phyloP scores from a whole-genome alignment of 2,888 invertebrate species.

The Melinaea menophilus region DNA sequence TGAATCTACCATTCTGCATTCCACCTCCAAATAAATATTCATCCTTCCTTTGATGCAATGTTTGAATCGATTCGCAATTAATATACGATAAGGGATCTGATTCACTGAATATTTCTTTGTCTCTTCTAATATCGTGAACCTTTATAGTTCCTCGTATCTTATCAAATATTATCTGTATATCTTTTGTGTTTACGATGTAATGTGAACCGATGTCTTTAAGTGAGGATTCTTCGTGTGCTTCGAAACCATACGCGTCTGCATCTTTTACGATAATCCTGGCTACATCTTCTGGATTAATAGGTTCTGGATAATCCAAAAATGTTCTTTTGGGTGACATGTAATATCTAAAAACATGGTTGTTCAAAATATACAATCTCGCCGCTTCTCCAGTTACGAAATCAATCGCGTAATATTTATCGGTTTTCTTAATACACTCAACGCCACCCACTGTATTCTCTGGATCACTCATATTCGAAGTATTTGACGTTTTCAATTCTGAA shows the following conservation, averaged over 20 bases:
- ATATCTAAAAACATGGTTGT: conserved; percentile 62
- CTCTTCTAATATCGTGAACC: conserved; percentile 51
- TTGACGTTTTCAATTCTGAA: conserved; percentile 7
- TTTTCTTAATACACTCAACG: conserved; percentile 49
- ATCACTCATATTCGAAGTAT: conserved; percentile 10
- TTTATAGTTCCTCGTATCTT: conserved; percentile 53
- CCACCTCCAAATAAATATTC: conserved; percentile 70
- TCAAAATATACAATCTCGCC: conserved; percentile 56
- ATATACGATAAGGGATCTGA: conserved; percentile 48
- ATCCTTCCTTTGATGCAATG: conserved; percentile 45
- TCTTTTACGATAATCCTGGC: conserved; percentile 59
- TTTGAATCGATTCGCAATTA: conserved; percentile 47
- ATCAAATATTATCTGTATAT: conserved; percentile 55
- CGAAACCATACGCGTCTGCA: conserved; percentile 50
- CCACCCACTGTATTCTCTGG: conserved; percentile 36
- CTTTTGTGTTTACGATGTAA: conserved; percentile 51
- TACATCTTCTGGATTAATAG: conserved; percentile 50
- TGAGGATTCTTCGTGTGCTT: conserved; percentile 50
- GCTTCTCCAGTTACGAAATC: conserved; percentile 52
- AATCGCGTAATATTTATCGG: conserved; percentile 47
- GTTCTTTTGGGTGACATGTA: conserved; percentile 60
- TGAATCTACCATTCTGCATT: conserved; percentile 70
- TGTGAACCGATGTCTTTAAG: conserved; percentile 40
- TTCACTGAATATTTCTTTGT: conserved; percentile 57
- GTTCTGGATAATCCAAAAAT: conserved; percentile 60